Percentiles rank a stretch among this genome's conserved stretches.
phyloP scores from a whole-genome alignment of 2,797 vertebrate genomes.

The Acanthis flammea region DNA sequence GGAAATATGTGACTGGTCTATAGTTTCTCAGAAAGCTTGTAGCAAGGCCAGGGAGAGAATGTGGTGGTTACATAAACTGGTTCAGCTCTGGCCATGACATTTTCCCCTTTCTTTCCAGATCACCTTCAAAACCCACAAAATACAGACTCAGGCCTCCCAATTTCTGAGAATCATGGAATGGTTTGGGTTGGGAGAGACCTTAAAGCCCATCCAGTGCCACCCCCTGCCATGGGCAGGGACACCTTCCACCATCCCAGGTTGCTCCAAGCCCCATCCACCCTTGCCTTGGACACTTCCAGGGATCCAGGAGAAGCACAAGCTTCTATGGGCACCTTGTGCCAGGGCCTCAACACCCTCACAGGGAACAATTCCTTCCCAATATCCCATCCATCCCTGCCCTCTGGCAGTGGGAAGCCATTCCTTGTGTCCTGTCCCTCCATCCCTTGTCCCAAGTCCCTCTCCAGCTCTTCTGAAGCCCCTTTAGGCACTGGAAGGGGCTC shows the following conservation, averaged over 20 bases:
- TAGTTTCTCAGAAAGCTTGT: neutral
- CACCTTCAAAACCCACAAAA: neutral
- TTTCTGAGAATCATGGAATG: neutral
- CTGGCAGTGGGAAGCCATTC: neutral
- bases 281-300: accelerated
- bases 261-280: accelerated
- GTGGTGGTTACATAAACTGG: neutral
- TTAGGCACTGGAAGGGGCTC: accelerated
- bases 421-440: neutral
- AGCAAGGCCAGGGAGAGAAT: neutral
- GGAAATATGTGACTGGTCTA: neutral
- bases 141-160: neutral
- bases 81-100: neutral
- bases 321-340: neutral
- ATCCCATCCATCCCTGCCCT: accelerated
- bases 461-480: neutral
- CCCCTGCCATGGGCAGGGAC: neutral
- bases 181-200: neutral
- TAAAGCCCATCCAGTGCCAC: neutral
- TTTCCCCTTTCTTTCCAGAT: neutral
- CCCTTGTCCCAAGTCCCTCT: neutral
- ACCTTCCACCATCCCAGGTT: accelerated
- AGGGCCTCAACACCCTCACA: accelerated
- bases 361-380: neutral
- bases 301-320: neutral